Evolutionary conservation across 1,140 invertebrate species (phyloP).

Genomic region (Anastatus disparis): DNA sequence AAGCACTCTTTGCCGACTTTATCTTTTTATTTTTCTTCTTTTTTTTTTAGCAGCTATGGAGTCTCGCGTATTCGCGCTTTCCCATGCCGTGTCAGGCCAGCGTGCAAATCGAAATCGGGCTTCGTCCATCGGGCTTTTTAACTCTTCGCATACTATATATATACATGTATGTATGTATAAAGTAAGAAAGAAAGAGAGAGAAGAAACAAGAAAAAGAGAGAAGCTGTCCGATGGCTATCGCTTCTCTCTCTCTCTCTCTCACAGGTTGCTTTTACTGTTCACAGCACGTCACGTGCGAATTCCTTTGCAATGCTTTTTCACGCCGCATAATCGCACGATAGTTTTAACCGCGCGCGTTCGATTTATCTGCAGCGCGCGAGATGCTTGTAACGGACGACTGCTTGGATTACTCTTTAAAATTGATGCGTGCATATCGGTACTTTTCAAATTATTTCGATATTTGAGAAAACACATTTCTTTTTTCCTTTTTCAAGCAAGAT

Average conservation of each 20-base stretch:
- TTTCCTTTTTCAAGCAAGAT: too few species aligned
- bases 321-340: neutral
- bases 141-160: too few species aligned
- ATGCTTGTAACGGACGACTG: neutral
- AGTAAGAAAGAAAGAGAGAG: too few species aligned
- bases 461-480: too few species aligned
- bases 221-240: slow-evolving; percentile 15
- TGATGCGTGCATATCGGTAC: neutral
- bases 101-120: slow-evolving; percentile 28
- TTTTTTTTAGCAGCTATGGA: too few species aligned
- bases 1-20: neutral
- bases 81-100: slow-evolving; percentile 15
- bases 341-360: neutral
- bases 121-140: slow-evolving; percentile 1
- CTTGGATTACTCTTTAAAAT: too few species aligned
- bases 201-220: too few species aligned
- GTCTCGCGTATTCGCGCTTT: neutral
- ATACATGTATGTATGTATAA: too few species aligned
- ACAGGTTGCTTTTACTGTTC: neutral
- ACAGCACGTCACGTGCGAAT: too few species aligned
- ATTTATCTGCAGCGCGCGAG: neutral
- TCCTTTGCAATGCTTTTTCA: neutral
- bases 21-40: too few species aligned
- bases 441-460: neutral
- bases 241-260: neutral